Evolutionary conservation across 2,113 vertebrate genomes (phyloP).

Genomic region (Tretioscincus oriximinensis): DNA sequence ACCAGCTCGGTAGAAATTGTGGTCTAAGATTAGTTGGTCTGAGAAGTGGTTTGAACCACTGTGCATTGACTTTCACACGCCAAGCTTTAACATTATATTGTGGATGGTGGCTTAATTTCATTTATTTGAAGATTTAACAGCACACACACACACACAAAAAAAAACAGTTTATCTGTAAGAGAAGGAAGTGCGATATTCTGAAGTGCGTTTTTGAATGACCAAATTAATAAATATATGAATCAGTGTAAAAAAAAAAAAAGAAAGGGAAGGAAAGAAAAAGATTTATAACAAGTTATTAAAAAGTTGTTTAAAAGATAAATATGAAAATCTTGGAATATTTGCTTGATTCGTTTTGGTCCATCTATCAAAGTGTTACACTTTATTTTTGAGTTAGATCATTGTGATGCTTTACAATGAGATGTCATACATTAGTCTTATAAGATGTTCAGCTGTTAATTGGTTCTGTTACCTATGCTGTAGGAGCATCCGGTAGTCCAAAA

Average conservation of each 20-base stretch:
- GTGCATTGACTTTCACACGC: neutral
- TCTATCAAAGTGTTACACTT: neutral
- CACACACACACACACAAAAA: constrained; percentile 1
- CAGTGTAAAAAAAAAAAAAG: neutral
- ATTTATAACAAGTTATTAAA: constrained; percentile 26
- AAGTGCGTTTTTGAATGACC: constrained; percentile 24
- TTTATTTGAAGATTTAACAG: neutral
- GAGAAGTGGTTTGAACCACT: neutral
- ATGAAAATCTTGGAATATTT: no score
- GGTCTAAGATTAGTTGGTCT: neutral
- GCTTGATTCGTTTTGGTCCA: neutral
- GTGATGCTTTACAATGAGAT: neutral
- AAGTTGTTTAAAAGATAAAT: no score
- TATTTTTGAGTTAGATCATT: constrained; percentile 21
- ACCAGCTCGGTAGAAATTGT: no score
- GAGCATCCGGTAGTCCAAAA: neutral
- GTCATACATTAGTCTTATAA: neutral
- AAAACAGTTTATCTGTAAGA: constrained; percentile 14
- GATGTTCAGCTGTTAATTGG: neutral
- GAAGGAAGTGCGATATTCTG: neutral
- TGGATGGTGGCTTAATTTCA: neutral
- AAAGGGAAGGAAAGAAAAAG: constrained; percentile 9
- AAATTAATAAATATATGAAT: constrained; percentile 24
- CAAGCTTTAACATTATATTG: neutral
- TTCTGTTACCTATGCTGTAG: constrained; percentile 18